Percentiles rank a stretch among this genome's conserved stretches.
Conservation (phyloP, 2,888 invertebrate species). For the Zygaena filipendulae region DNA sequence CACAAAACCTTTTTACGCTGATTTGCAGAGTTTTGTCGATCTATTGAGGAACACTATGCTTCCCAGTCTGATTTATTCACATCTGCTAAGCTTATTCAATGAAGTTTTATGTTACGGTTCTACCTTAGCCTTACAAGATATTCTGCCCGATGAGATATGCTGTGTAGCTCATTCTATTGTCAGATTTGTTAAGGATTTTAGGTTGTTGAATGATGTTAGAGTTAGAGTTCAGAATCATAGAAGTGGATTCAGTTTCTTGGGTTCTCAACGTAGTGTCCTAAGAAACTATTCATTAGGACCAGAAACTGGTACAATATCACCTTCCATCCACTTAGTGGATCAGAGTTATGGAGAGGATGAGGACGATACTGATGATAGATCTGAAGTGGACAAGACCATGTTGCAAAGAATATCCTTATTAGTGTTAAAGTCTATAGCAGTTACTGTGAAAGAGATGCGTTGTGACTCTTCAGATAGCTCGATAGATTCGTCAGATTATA, state of each 20-base stretch:
- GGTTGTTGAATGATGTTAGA: constrained; percentile 72
- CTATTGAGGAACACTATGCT: constrained; percentile 75
- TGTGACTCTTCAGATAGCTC: constrained; percentile 89
- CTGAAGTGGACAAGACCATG: constrained; percentile 78
- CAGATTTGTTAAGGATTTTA: constrained; percentile 85
- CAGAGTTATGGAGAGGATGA: constrained; percentile 58
- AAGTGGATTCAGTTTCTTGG: constrained; percentile 56
- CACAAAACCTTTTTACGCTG: constrained; percentile 88
- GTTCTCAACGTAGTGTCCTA: constrained; percentile 46
- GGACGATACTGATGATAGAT: constrained; percentile 43
- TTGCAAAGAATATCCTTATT: constrained; percentile 88
- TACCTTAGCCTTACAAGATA: constrained; percentile 88
- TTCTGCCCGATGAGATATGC: constrained; percentile 89
- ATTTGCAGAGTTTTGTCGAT: constrained; percentile 83
- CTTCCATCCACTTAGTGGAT: constrained; percentile 51
- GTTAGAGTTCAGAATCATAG: constrained; percentile 50
- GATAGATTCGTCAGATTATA: constrained; percentile 85
- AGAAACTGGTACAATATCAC: constrained; percentile 37
- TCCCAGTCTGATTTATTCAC: constrained; percentile 87
- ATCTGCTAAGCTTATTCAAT: constrained; percentile 85
- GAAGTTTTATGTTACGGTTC: constrained; percentile 93
- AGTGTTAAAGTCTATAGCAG: constrained; percentile 88
- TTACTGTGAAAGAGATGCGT: constrained; percentile 89
- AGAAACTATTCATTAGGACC: constrained; percentile 45
- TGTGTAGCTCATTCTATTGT: constrained; percentile 87